Conservation (phyloP, 1,140 invertebrate species). For the Aphelenchoides fujianensis region DNA sequence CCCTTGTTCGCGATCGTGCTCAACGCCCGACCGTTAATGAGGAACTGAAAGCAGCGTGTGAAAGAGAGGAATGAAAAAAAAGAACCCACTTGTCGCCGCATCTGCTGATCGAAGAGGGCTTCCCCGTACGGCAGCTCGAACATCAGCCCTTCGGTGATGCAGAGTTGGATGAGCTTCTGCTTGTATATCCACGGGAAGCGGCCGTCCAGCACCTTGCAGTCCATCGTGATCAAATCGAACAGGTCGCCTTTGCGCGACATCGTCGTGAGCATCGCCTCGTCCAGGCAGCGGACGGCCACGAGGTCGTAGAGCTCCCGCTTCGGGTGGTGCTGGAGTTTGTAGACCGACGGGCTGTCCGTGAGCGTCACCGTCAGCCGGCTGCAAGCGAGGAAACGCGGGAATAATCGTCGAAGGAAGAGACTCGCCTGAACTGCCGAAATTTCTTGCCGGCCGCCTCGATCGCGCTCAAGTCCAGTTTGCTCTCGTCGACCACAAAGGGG, state of each 20-base stretch:
- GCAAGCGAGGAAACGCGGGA: slow-evolving; percentile 15
- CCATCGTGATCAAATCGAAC: slow-evolving; percentile 40
- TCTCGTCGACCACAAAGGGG: slow-evolving; percentile 52
- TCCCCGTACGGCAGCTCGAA: slow-evolving; percentile 41
- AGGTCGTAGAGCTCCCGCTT: slow-evolving; percentile 54
- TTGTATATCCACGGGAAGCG: slow-evolving; percentile 41
- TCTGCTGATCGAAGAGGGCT: slow-evolving; percentile 30
- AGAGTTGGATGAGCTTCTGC: slow-evolving; percentile 44
- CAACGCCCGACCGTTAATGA: slow-evolving; percentile 38
- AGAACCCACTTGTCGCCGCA: slow-evolving; percentile 34
- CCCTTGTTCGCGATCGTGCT: slow-evolving; percentile 34
- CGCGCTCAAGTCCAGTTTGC: slow-evolving; percentile 41
- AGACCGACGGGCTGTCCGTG: slow-evolving; percentile 43
- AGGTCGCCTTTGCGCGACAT: slow-evolving; percentile 48
- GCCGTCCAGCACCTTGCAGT: slow-evolving; percentile 12
- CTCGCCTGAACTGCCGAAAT: slow-evolving; percentile 58
- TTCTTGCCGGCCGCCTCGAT: slow-evolving; percentile 46
- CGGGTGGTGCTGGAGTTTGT: slow-evolving; percentile 51
- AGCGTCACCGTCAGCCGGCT: slow-evolving; percentile 56
- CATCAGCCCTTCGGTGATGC: slow-evolving; percentile 30
- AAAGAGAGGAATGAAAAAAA: slow-evolving; percentile 7
- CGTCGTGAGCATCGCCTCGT: slow-evolving; percentile 54
- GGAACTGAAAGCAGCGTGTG: slow-evolving; percentile 49
- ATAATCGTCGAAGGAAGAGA: slow-evolving; percentile 10
- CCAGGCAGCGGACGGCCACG: slow-evolving; percentile 50